Evolutionary conservation across 1,140 invertebrate species (phyloP), one percentile per base, ranked within the genome.

Genomic region (Zaprionus inermis): DNA sequence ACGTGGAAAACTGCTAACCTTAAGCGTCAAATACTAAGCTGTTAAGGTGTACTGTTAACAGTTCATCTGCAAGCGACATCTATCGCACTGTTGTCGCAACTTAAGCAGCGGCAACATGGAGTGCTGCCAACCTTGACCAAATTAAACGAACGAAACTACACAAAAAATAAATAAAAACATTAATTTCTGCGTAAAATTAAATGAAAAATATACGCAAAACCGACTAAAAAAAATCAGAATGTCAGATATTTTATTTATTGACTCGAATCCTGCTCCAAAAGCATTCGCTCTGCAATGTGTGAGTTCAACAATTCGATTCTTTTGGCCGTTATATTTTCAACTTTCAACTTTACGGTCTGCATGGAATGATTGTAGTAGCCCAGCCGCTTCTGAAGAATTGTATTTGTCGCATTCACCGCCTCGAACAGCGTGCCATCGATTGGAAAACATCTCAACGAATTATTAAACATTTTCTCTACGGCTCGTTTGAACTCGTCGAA

Each of bases 361-460:
- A 68, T 61, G 0, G 58, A 69, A 2, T 20, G 14, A 0, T 22
- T 36, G 1, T 32, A 54, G 1, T n/a, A 3, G 2, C 18, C 11
- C 41, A 59, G 3, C 4, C 20, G 55, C 0, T 11, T 14, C 7
- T 68, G 41, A 0, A 68, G 3, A 9, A 51, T 2, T 9, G 44
- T 69, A 18, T 73, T 79, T 3, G 64, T n/a, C 12, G 54, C 61
- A 22, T 65, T 77, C 10, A 69, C 69, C 9, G 69, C 24, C 0
- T 3, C 7, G 5, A 51, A 20, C 0, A 68, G 10, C 0, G 5
- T 14, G 22, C 52, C 44, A 6, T 59, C 64, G 5, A 55, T 6
- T 2, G 74, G 58, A 46, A 79, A 79, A 9, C 78, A 79, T 16
- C n/a, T 20, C 55, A 79, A n/a, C 0, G 76, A 76, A 38, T 78